phyloP scores from a whole-genome alignment of 2,888 invertebrate species.

The Nephrotoma appendiculata region DNA sequence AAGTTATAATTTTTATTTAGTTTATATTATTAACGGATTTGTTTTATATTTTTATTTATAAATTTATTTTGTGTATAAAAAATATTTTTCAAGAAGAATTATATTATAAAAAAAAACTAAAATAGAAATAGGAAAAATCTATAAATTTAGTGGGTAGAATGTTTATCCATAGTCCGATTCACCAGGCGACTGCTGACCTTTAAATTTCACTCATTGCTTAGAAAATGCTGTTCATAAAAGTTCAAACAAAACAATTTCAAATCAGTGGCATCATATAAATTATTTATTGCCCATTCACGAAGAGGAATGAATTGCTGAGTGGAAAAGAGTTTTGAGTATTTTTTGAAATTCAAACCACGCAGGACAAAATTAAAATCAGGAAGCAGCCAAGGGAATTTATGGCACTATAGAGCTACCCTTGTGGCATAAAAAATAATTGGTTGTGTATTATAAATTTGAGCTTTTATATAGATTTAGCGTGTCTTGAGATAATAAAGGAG shows the following conservation, averaged over 20 bases:
- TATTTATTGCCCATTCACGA: too few species aligned
- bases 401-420: too few species aligned
- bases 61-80: background rate
- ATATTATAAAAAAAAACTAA: background rate
- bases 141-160: background rate
- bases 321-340: too few species aligned
- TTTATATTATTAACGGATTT: background rate
- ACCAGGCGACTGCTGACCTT: too few species aligned
- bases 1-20: background rate
- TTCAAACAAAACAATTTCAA: too few species aligned
- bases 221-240: too few species aligned
- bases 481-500: background rate
- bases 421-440: background rate
- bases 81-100: background rate
- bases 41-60: background rate
- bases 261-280: too few species aligned
- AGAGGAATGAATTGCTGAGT: too few species aligned
- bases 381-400: too few species aligned
- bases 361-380: too few species aligned
- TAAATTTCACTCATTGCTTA: too few species aligned
- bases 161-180: background rate
- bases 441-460: background rate
- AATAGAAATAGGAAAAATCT: background rate
- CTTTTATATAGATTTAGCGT: background rate
- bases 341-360: too few species aligned